phyloP scores from a whole-genome alignment of 2,888 invertebrate species.

The Esperia sulphurella region DNA sequence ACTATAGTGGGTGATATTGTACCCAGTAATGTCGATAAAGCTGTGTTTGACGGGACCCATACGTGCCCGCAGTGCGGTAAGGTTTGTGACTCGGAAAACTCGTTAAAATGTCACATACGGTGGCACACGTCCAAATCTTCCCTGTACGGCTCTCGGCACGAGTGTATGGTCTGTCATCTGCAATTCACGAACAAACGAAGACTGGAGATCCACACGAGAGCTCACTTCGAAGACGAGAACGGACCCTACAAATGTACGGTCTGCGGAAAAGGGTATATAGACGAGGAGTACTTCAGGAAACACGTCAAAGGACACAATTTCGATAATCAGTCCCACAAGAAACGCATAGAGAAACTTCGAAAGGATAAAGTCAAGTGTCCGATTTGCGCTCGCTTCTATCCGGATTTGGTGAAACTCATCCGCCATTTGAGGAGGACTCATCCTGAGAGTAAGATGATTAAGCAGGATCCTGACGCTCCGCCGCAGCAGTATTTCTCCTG shows the following conservation, averaged over 20 bases:
- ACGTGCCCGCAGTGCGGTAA: slow-evolving; percentile 70
- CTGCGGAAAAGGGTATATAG: slow-evolving; percentile 75
- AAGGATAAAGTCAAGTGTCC: slow-evolving; percentile 70
- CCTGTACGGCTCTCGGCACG: slow-evolving; percentile 60
- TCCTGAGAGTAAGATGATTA: slow-evolving; percentile 75
- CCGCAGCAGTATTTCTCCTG: slow-evolving; percentile 58
- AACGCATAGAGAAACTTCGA: slow-evolving; percentile 56
- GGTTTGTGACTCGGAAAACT: slow-evolving; percentile 61
- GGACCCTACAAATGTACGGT: slow-evolving; percentile 71
- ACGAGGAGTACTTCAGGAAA: slow-evolving; percentile 65
- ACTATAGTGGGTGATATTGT: slow-evolving; percentile 47
- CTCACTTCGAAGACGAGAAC: slow-evolving; percentile 73
- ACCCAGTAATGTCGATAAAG: slow-evolving; percentile 32
- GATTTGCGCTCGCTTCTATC: slow-evolving; percentile 62
- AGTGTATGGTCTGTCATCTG: slow-evolving; percentile 67
- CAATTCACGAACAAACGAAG: slow-evolving; percentile 70
- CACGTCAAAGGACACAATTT: slow-evolving; percentile 78
- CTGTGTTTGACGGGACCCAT: slow-evolving; percentile 44
- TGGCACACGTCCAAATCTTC: slow-evolving; percentile 70
- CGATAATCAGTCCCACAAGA: slow-evolving; percentile 59
- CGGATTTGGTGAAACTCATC: slow-evolving; percentile 63
- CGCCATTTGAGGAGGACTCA: slow-evolving; percentile 65
- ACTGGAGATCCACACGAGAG: slow-evolving; percentile 62
- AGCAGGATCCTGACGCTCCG: slow-evolving; percentile 67
- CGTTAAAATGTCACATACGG: slow-evolving; percentile 60